Evolutionary conservation across 2,888 invertebrate species (phyloP), one percentile per base, ranked within the genome.

Genomic region (Sicus ferrugineus): DNA sequence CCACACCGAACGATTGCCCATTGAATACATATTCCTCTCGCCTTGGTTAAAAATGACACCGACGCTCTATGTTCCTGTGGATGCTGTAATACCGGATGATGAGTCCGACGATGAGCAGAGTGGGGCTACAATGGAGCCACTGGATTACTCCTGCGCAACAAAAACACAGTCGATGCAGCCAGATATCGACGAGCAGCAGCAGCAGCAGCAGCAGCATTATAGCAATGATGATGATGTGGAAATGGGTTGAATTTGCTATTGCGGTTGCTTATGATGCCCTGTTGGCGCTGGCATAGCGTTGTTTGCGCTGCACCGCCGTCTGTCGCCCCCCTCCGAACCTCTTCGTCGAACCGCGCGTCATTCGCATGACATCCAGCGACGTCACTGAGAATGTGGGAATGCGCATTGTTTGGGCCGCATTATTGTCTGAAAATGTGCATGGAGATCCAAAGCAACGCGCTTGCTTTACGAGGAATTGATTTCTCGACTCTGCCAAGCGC

Each of bases 11-110:
- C 81, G 83, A 14, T 72, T 83, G 74, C 77, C 76, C 5, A 82
- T 83, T 6, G 77, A 80, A 34, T 76, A 81, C 31, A 80, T 83
- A 38, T 83, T 83, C 34, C 50, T 80, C 4, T 76, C 79, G 61
- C 83, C 83, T 0, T 83, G 83, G 83, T 67, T 83, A 69, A 76
- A 75, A 38, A 79, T 82, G 68, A 80, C 82, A 67, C 77, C 78
- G 7, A 81, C 82, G 7, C 75, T 83, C 76, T 78, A 82, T 70
- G 77, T 83, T 63, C 80, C 82, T 0, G 81, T 81, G 3, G 73
- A 82, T 75, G 78, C 79, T 3, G 74, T 75, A 59, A 79, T 83
- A 61, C 77, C 77, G n/a, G 82, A 81, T 38, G 78, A 78, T 64
- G 77, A 79, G 0, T 75, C 76, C 3, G 69, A 68, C n/a, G 73